Percentiles rank a stretch among this genome's conserved stretches.
Evolutionary conservation across 1,140 invertebrate genomes (phyloP).

Genomic region (Caenorhabditis inopinata): DNA sequence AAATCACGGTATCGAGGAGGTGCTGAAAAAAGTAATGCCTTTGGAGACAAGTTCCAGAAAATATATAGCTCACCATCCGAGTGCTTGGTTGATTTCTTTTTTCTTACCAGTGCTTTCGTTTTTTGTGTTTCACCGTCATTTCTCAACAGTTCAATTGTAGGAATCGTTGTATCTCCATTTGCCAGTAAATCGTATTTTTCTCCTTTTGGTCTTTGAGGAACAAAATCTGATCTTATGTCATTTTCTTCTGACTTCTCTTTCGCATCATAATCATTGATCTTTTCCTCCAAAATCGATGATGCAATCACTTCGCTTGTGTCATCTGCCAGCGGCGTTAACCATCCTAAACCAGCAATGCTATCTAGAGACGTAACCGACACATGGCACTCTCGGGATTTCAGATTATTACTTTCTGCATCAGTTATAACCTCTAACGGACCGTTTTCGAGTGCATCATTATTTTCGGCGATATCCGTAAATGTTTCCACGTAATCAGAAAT

Average conservation of each 20-base stretch:
- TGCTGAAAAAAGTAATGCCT: background rate
- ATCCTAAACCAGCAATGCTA: background rate
- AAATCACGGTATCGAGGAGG: background rate
- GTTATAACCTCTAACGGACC: too few species aligned
- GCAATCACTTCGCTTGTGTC: background rate
- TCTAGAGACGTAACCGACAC: background rate
- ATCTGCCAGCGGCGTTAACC: background rate
- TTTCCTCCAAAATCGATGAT: background rate
- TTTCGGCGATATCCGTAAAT: too few species aligned
- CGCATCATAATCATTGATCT: background rate
- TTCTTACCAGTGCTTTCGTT: background rate
- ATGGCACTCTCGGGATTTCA: background rate
- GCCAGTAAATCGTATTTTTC: background rate
- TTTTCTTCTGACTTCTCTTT: background rate
- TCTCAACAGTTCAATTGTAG: background rate
- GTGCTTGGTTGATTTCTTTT: background rate
- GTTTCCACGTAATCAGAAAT: constrained; percentile 10
- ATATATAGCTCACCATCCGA: background rate
- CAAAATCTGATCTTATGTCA: background rate
- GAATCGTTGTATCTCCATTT: background rate
- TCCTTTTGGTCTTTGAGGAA: background rate
- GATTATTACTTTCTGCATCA: too few species aligned
- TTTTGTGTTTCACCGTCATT: background rate
- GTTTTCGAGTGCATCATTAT: too few species aligned
- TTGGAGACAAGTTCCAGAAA: background rate